phyloP scores from a whole-genome alignment of 2,888 invertebrate genomes.

The Cephus pulcher region DNA sequence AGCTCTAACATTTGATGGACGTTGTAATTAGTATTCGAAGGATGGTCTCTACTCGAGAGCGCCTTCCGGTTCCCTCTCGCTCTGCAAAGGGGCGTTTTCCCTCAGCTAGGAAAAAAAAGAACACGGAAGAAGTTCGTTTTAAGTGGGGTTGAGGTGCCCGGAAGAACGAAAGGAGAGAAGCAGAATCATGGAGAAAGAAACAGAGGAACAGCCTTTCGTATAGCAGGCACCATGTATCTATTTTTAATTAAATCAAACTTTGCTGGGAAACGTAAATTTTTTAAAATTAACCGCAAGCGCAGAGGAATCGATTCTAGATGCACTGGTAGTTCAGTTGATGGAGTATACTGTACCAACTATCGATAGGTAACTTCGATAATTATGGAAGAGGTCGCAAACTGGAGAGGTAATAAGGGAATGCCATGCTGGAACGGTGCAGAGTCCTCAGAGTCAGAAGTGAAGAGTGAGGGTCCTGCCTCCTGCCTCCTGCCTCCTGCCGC shows the following conservation, averaged over 20 bases:
- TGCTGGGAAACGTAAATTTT: not conserved
- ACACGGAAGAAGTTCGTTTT: too few species aligned
- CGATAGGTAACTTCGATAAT: not conserved
- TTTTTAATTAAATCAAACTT: constrained; percentile 39
- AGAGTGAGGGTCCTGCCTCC: not conserved
- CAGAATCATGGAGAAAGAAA: too few species aligned
- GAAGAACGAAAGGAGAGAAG: not conserved
- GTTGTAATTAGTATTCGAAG: not conserved
- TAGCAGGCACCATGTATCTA: not conserved
- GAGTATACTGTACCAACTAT: not conserved
- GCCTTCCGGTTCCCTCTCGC: not conserved
- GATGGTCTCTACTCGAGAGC: not conserved
- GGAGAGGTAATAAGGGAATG: not conserved
- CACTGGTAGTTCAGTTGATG: not conserved
- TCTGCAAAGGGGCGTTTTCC: not conserved
- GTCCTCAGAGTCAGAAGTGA: too few species aligned
- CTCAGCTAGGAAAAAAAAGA: not conserved
- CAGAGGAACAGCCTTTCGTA: not conserved
- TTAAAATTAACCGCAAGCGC: not conserved
- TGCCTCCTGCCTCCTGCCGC: too few species aligned
- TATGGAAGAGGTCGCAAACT: not conserved
- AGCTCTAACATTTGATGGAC: not conserved
- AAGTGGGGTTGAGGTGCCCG: too few species aligned
- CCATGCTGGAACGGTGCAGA: too few species aligned
- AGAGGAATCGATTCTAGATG: not conserved